Evolutionary conservation across 2,797 vertebrate species (phyloP).

Genomic region (Rhynchonycteris naso): DNA sequence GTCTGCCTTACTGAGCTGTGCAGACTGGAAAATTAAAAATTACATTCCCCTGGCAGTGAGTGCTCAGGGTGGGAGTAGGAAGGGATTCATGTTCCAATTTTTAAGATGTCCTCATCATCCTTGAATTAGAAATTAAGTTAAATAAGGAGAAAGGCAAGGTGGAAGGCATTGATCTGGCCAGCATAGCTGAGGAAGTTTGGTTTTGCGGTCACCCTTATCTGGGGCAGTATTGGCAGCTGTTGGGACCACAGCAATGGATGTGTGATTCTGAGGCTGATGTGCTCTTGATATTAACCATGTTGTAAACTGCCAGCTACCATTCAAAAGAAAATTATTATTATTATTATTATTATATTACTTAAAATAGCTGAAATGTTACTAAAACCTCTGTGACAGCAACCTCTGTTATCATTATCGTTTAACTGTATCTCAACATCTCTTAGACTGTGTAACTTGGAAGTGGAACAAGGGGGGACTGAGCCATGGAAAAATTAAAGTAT

Average conservation of each 20-base stretch:
- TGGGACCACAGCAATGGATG: neutral
- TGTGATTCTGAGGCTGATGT: neutral
- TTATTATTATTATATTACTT: neutral
- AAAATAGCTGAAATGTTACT: neutral
- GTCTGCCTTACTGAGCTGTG: neutral
- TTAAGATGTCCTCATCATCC: neutral
- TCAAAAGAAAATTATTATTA: neutral
- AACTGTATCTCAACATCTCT: neutral
- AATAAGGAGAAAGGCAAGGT: neutral
- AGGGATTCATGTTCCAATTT: neutral
- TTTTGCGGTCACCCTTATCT: neutral
- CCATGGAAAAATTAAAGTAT: neutral
- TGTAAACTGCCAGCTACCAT: neutral
- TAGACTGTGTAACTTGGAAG: neutral
- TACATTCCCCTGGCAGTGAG: neutral
- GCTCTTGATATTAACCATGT: neutral
- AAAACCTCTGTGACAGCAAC: neutral
- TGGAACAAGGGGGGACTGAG: neutral
- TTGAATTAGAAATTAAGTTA: neutral
- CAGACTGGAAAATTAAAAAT: neutral
- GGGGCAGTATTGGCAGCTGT: rapidly evolving
- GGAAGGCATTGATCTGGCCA: neutral
- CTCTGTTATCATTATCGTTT: neutral
- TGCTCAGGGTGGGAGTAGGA: neutral
- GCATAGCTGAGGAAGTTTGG: neutral